Base-by-base conservation (phyloP, 2,888 invertebrate genomes). In the Protophormia terraenovae region DNA sequence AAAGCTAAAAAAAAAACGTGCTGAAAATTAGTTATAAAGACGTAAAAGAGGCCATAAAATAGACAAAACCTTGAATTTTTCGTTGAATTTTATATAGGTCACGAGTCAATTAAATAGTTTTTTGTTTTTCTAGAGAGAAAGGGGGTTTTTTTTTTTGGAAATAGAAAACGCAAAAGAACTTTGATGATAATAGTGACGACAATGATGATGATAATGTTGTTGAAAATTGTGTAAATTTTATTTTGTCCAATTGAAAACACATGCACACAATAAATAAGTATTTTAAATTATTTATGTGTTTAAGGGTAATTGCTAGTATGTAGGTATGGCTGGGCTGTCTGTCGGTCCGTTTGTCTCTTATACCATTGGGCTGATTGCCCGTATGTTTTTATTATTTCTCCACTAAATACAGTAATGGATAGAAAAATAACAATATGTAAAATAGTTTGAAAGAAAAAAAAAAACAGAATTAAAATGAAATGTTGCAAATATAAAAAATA, bases 261-360 rank as follows among this genome's bases (percentile, higher is more conserved):
- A 47, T 47, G 73, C 47, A 14, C 22, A 38, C 53, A 75, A 75
- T 64, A 75, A 64, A 64, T 75, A 64, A 10, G 50, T 22, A 29
- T 32, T 60, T 72, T 45, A 72, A 60, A 73, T 24, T 72, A 58
- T 62, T 24, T 22, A 62, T 35, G 35, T 24, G 47, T 24, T 50
- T 75, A 62, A 35, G 47, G 62, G 73, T 47, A 62, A 62, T 62
- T 75, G 50, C 22, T 16, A n/a, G 29, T 35, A 22, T n/a, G 19
- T 8, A 50, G 8, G 19, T 19, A 12, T 6, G 19, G 3, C 3
- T 0, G n/a, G n/a, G 24, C 14, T 22, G 62, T 24, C 45, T 47
- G 60, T 22, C 45, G 32, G 32, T 4, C 47, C 19, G 16, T 7
- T 1, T 19, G 47, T 8, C 19, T 47, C 47, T 47, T 16, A 16